Conservation (phyloP, 2,797 vertebrate genomes). For the Lutjanus campechanus region DNA sequence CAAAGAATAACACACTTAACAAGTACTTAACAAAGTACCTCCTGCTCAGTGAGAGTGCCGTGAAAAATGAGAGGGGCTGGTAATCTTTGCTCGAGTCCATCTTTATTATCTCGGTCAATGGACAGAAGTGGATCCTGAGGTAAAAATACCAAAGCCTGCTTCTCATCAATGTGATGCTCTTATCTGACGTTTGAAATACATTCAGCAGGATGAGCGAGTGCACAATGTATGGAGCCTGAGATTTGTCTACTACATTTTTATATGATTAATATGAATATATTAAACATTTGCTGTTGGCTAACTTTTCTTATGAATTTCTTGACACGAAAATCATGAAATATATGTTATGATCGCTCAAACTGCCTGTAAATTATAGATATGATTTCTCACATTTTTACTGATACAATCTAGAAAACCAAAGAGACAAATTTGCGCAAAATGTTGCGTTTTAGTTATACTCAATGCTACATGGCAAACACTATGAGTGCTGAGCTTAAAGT, state of each 20-base stretch:
- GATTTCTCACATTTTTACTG: background rate
- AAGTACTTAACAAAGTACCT: conserved; percentile 88
- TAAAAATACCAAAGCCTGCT: conserved; percentile 88
- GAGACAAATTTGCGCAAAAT: background rate
- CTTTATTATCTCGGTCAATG: conserved; percentile 85
- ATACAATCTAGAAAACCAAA: background rate
- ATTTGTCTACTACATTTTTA: conserved; percentile 31
- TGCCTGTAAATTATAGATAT: background rate
- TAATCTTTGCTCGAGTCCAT: conserved; percentile 82
- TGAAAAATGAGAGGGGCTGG: conserved; percentile 72
- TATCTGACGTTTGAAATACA: conserved; percentile 84
- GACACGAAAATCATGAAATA: background rate
- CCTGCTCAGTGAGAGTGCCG: conserved; percentile 68
- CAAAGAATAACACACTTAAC: conserved; percentile 81
- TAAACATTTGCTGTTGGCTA: background rate
- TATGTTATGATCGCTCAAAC: background rate
- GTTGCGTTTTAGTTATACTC: background rate
- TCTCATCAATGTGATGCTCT: conserved; percentile 82
- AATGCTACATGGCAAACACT: background rate
- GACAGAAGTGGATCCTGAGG: conserved; percentile 86
- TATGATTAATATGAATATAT: conserved; percentile 1
- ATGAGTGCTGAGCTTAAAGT: background rate
- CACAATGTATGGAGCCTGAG: conserved; percentile 36
- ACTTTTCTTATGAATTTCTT: background rate
- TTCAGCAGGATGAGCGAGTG: conserved; percentile 59